Base-by-base conservation (phyloP, 2,888 invertebrate species). In the Chironomus riparius region DNA sequence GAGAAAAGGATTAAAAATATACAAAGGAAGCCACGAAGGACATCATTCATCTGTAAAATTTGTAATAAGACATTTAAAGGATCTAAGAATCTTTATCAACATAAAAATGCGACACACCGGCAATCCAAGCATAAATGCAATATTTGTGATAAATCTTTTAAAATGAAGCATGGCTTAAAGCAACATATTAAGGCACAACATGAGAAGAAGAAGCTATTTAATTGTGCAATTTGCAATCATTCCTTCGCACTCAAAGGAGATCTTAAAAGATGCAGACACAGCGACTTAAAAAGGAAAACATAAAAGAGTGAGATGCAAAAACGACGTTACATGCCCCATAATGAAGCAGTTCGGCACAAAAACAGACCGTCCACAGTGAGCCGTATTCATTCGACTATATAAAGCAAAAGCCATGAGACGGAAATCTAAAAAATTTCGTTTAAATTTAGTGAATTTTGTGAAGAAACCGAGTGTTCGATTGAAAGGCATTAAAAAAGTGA, bases 171-270 rank as follows among this genome's bases (percentile, higher is more conserved):
- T 73, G 84, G 84, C 0, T 77, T 84, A 22, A 80, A 47, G 12
- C 84, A 84, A 78, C 84, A 84, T 77, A 79, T 82, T 76, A 81
- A 81, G 77, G 83, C 82, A 2, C 82, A 80, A 78, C 84, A 84
- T 78, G 78, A 83, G 77, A 81, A 83, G 77, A 78, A 83, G 2
- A 84, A 83, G 78, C 84, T 83, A 0, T 81, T 82, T 77, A 80
- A 80, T 69, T 84, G 84, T 78, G 79, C 79, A 1, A 79, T 82
- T 24, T 84, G 84, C 78, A 81, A 81, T 76, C 81, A 82, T 77
- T 77, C 80, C 5, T 84, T 82, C 78, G 82, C 84, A 4, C 79
- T 84, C 13, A 84, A 84, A 78, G 81, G 81, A 71, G 84, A 84
- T 77, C 83, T 83, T 83, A 77, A 81, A 72, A 81, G 84, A 22